Base-by-base conservation (phyloP, 2,113 vertebrate genomes). In the Beaufortia kweichowensis region DNA sequence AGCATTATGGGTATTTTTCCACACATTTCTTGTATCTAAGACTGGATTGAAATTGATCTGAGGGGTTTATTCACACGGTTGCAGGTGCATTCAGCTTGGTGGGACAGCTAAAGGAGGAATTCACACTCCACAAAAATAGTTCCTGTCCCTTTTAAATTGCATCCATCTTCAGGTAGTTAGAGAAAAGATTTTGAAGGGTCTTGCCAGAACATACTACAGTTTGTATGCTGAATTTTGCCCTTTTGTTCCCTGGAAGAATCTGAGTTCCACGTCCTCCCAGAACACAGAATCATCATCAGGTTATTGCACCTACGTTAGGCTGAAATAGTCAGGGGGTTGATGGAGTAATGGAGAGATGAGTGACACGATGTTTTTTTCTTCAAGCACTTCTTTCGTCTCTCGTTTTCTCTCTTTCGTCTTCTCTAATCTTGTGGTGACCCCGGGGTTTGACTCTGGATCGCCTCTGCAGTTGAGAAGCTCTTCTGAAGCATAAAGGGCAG, bases 401-500 rank as follows among this genome's bases (percentile, higher is more conserved):
- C 61, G 26, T 65, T 79, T 50, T 78, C 79, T 81, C 56, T 85
- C 73, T 78, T 60, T 85, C 77, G 70, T 69, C 84, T 75, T 78
- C 72, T 79, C 79, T 65, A 72, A 68, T 76, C 39, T 65, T 79
- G 84, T 65, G 65, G 79, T 75, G 79, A 83, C 61, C 84, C 82
- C 74, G 67, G 63, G 55, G 61, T 69, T 74, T 76, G 78, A 35
- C 80, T 81, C 81, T 72, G 82, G 77, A 84, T 76, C 74, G 81
- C 79, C 74, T 67, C 46, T 79, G 68, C n/a, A 17, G 60, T 53
- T n/a, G 77, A 48, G 77, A 48, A 19, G 63, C 24, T 89, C 86
- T 85, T 89, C 86, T 83, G 76, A 56, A 69, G 62, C 61, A 78
- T 73, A 82, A 84, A 81, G 67, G 74, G 59, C 48, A 78, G 76